Base-by-base conservation (phyloP, 2,797 vertebrate species). In the Gallinago solitaria region DNA sequence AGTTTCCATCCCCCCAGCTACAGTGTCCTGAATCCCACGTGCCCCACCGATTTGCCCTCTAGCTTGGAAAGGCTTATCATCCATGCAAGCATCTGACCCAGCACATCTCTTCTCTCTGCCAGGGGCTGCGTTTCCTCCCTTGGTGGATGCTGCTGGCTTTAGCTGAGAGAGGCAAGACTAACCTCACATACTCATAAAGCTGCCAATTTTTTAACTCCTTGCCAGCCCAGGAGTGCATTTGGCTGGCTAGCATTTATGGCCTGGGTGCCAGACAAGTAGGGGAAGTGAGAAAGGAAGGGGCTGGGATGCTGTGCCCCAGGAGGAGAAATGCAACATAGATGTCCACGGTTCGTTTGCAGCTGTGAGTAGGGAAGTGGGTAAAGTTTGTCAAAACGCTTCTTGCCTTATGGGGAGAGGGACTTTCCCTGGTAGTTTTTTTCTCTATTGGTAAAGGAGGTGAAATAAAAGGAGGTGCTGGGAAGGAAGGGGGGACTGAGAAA, bases 51-150 rank as follows among this genome's bases (percentile, higher is more conserved):
- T 79, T 75, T 73, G 63, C 75, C 75, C 59, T 79, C 83, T 56
- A 21, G 85, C 82, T 93, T 73, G 54, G 68, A 80, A 90, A 80
- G 37, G 50, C 19, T 87, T 53, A 37, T 68, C 45, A 25, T 32
- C 60, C 13, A 0, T 25, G 68, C 54, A 33, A 68, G 80, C 68
- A 80, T 16, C 60, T 65, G 59, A 70, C 50, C 64, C 39, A 32
- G 51, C 57, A 23, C 8, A 2, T 2, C 6, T n/a, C 68, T 73
- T 80, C 60, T 56, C 53, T 41, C 20, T 17, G 47, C 60, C 13
- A 8, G 56, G 23, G 23, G 51, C 61, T 75, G 51, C 0, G 0
- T 65, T 57, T 83, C 69, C 32, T 41, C 47, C 70, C 10, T 0
- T 6, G 28, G 19, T 77, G 77, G 23, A n/a, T 78, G 51, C 53